Evolutionary conservation across 2,797 vertebrate species (phyloP).

Genomic region (Tokudaia tokunoshimensis): DNA sequence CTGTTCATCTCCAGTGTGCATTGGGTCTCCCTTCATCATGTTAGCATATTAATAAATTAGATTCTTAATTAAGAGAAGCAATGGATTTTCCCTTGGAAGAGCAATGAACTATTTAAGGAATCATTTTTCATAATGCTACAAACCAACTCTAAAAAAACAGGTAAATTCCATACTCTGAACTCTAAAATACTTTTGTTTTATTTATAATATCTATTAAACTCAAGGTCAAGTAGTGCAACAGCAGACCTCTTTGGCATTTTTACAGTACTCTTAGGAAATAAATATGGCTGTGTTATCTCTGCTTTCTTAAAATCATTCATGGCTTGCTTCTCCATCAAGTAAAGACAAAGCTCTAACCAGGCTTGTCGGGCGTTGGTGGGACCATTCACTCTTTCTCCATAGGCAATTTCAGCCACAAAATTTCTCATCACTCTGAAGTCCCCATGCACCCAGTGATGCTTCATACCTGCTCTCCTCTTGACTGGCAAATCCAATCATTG

Average conservation of each 20-base stretch:
- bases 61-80: slow-evolving; percentile 49
- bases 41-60: slow-evolving; percentile 34
- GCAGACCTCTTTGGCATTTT: not conserved
- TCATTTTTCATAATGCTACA: slow-evolving; percentile 29
- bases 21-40: not conserved
- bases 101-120: not conserved
- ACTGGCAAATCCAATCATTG: not conserved
- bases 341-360: not conserved
- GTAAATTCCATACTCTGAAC: not conserved
- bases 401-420: too few relatives aligned
- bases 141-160: slow-evolving; percentile 1
- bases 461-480: not conserved
- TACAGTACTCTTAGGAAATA: not conserved
- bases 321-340: not conserved
- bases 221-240: not conserved
- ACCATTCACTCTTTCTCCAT: not conserved
- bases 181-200: not conserved
- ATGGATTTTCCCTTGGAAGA: slow-evolving; percentile 49
- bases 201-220: slow-evolving; percentile 22
- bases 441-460: not conserved
- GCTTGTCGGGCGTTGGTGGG: too few relatives aligned
- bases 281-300: not conserved
- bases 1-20: not conserved
- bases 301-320: not conserved
- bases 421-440: not conserved